These are phyloP conservation scores for Nebria brevicollis DNA, from an alignment of 2,888 invertebrate species.

Conservation along the genomic window DNA sequence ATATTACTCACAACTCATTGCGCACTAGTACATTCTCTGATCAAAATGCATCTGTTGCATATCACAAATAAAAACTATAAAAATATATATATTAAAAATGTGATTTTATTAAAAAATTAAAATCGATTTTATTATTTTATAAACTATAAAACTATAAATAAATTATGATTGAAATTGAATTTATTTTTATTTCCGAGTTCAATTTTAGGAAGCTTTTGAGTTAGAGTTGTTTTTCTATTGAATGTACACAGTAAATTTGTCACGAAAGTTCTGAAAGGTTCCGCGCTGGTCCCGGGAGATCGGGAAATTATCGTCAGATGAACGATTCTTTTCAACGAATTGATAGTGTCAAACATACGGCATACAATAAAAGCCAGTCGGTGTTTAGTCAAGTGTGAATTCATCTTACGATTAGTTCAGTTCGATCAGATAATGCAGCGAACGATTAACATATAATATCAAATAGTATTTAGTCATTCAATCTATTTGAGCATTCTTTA, in stretches of 20 bases:
- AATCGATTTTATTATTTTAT: no score
- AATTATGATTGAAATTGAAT: not conserved
- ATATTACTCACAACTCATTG: conserved; percentile 4
- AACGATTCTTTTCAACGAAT: conserved; percentile 17
- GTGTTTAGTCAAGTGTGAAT: not conserved
- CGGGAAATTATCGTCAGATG: conserved; percentile 17
- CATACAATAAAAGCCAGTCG: conserved; percentile 2
- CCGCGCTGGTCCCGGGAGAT: conserved; percentile 9
- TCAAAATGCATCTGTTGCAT: conserved; percentile 7
- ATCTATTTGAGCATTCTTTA: no score
- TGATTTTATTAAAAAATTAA: not conserved
- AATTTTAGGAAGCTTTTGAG: not conserved
- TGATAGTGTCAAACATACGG: conserved; percentile 24
- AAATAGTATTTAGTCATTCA: not conserved
- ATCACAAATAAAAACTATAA: not conserved
- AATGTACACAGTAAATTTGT: conserved; percentile 18
- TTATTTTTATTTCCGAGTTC: not conserved
- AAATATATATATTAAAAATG: not conserved
- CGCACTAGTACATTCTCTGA: not conserved
- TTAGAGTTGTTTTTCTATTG: not conserved
- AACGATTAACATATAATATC: not conserved
- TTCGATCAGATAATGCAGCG: not conserved
- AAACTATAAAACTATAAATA: no score
- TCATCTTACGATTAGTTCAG: not conserved
- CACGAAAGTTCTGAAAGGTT: conserved; percentile 18